Conservation (phyloP, 2,113 vertebrate species). For the Herpetotheres cachinnans region DNA sequence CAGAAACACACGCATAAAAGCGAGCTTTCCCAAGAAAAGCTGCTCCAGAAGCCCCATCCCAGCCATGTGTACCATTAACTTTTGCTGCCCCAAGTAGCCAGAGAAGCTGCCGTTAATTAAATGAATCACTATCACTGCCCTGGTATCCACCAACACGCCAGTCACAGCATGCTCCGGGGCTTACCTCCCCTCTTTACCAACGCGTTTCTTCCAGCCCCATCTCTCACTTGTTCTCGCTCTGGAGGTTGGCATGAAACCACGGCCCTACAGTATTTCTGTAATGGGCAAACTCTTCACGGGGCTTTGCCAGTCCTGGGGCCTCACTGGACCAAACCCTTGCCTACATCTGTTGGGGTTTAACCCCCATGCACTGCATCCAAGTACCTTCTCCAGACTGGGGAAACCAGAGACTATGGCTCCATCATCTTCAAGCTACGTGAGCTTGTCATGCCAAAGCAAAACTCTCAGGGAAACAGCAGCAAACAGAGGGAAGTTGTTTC, state of each 20-base stretch:
- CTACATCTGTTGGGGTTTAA: not conserved
- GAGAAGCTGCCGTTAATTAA: not conserved
- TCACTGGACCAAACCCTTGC: not conserved
- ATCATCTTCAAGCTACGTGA: not conserved
- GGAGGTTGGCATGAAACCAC: not conserved
- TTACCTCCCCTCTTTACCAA: not conserved
- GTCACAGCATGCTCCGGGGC: not conserved
- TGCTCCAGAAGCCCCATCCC: not conserved
- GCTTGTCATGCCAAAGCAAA: not conserved
- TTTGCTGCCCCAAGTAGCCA: not conserved
- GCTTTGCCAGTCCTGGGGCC: not conserved
- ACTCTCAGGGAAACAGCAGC: not conserved
- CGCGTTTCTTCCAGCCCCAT: not conserved
- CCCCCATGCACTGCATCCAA: not conserved
- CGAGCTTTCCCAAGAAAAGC: not conserved
- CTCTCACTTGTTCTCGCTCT: not conserved
- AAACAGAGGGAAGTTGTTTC: not conserved
- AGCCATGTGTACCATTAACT: not conserved
- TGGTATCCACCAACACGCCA: not conserved
- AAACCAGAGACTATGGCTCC: not conserved
- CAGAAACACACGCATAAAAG: not conserved
- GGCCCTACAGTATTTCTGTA: not conserved
- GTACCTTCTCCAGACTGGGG: not conserved
- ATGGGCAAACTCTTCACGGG: rapidly evolving
- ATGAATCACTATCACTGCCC: not conserved